These are phyloP conservation scores for Cabera pusaria DNA, from an alignment of 2,888 invertebrate genomes.

Conservation along the genomic window DNA sequence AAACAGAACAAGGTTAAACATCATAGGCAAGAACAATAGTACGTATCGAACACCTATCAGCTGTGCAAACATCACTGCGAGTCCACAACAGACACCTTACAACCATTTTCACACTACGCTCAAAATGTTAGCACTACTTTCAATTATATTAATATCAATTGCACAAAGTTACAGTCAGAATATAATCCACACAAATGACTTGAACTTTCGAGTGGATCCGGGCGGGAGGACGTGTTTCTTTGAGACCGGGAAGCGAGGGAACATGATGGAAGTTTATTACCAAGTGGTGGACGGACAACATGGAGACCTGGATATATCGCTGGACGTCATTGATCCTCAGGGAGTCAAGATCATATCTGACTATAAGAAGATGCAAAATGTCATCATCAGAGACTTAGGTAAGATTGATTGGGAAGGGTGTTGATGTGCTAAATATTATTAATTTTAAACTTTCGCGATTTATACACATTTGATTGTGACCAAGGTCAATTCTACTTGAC, in stretches of 20 bases:
- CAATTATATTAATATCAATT: slow-evolving; percentile 28
- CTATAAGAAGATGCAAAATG: slow-evolving; percentile 87
- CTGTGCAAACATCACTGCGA: not conserved
- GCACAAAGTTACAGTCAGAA: slow-evolving; percentile 36
- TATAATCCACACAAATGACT: slow-evolving; percentile 54
- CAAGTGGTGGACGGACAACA: slow-evolving; percentile 91
- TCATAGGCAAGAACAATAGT: too few species aligned
- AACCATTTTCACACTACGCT: too few species aligned
- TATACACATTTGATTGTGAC: too few species aligned
- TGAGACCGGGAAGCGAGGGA: slow-evolving; percentile 59
- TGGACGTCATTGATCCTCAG: slow-evolving; percentile 86
- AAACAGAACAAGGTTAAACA: not conserved
- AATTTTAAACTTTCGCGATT: too few species aligned
- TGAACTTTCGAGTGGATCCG: slow-evolving; percentile 66
- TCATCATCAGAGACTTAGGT: slow-evolving; percentile 86
- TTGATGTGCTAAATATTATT: too few species aligned
- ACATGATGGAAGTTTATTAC: slow-evolving; percentile 66
- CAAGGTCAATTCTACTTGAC: too few species aligned
- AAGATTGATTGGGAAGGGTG: too few species aligned
- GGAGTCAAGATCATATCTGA: slow-evolving; percentile 85
- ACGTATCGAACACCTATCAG: not conserved
- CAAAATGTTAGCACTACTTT: slow-evolving; percentile 18
- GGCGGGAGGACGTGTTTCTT: slow-evolving; percentile 65
- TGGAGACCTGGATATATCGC: slow-evolving; percentile 92
- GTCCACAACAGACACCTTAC: not conserved